Percentiles rank a stretch among this genome's conserved stretches.
Evolutionary conservation across 2,888 invertebrate species (phyloP).

Genomic region (Melikaiella ostensackeni): DNA sequence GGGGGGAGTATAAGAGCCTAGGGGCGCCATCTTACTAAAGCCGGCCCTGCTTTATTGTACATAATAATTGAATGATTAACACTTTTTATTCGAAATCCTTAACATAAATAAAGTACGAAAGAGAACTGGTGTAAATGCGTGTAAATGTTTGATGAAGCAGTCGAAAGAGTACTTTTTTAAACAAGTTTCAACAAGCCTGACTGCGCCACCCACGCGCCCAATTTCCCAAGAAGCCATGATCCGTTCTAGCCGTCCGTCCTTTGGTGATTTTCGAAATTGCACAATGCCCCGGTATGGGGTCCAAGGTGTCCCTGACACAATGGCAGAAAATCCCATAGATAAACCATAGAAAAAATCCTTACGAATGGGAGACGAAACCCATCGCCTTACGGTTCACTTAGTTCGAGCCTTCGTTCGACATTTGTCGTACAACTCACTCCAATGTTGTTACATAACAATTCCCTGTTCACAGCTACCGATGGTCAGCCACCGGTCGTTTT

Average conservation of each 20-base stretch:
- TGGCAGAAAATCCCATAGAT: conserved; percentile 58
- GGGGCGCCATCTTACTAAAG: no score
- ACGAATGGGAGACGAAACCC: conserved; percentile 56
- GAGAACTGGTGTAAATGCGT: not conserved
- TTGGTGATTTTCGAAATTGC: conserved; percentile 63
- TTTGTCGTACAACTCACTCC: conserved; percentile 76
- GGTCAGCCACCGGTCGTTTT: conserved; percentile 29
- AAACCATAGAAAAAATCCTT: conserved; percentile 62
- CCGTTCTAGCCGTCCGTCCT: conserved; percentile 48
- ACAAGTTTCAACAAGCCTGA: conserved; percentile 30
- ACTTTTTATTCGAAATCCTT: not conserved
- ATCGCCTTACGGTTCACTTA: conserved; percentile 76
- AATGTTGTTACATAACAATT: conserved; percentile 74
- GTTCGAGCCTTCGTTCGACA: conserved; percentile 74
- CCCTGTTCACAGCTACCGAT: conserved; percentile 29
- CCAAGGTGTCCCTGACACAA: conserved; percentile 71
- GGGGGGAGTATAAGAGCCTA: no score
- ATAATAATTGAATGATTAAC: not conserved
- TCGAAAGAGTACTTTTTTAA: conserved; percentile 19
- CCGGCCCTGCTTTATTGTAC: no score
- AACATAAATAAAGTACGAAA: not conserved
- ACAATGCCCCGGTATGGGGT: conserved; percentile 75
- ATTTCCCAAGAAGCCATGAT: conserved; percentile 63
- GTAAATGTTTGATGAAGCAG: conserved; percentile 20
- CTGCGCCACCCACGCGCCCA: conserved; percentile 69